Percentiles rank a stretch among this genome's conserved stretches.
phyloP scores from a whole-genome alignment of 2,888 invertebrate species.

The Leptopilina drosophilae region DNA sequence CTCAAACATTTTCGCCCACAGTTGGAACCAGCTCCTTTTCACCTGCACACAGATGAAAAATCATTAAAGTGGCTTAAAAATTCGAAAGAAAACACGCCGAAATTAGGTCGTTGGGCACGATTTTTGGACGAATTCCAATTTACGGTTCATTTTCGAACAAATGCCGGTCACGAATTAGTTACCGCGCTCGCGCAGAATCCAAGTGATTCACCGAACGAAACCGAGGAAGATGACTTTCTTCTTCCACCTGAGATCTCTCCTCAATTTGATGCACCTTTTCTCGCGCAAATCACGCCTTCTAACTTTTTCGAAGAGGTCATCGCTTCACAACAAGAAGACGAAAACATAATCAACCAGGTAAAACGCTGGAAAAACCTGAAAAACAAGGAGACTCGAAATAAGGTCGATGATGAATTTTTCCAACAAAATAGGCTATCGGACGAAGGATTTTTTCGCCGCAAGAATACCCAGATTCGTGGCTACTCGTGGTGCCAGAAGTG shows the following conservation, averaged over 20 bases:
- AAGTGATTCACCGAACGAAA: no score
- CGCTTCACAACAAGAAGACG: background rate
- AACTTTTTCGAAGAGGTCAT: background rate
- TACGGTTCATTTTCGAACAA: no score
- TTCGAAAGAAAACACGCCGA: no score
- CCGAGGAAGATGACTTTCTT: background rate
- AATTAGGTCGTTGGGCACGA: no score
- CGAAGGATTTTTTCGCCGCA: background rate
- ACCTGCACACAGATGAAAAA: no score
- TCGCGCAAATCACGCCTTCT: background rate
- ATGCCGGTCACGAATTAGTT: no score
- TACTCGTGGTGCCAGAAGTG: conserved; percentile 12
- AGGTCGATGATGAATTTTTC: background rate
- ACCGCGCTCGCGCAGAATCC: no score
- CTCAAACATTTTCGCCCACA: no score
- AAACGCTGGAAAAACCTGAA: background rate
- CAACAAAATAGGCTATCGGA: background rate
- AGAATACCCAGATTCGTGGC: background rate
- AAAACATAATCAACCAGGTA: background rate
- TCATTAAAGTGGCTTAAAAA: no score
- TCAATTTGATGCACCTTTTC: background rate
- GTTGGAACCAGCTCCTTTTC: no score
- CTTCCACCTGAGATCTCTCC: background rate
- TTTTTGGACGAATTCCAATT: no score
- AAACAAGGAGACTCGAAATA: background rate